Evolutionary conservation across 1,140 invertebrate genomes (phyloP).

Genomic region (Microplitis demolitor): DNA sequence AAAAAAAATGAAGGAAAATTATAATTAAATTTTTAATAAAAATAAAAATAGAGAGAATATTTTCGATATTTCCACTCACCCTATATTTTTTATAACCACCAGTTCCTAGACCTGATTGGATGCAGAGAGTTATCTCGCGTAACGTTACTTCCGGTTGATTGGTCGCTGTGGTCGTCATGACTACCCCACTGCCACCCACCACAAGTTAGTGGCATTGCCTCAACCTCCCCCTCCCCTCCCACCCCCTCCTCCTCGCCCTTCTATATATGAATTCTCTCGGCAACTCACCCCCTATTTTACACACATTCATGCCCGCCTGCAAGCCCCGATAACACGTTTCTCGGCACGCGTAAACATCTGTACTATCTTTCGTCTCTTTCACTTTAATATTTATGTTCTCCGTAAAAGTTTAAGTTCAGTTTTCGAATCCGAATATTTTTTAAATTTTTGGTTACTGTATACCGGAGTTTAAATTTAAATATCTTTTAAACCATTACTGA

Average conservation of each 20-base stretch:
- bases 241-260: conserved; percentile 21
- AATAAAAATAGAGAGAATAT: too few species aligned
- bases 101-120: conserved; percentile 55
- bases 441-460: too few species aligned
- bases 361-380: too few species aligned
- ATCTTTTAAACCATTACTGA: too few species aligned
- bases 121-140: conserved; percentile 63
- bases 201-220: conserved; percentile 25
- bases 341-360: conserved; percentile 26
- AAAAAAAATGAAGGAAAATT: not conserved
- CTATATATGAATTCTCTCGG: conserved; percentile 6
- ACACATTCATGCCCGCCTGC: conserved; percentile 24
- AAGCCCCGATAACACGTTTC: conserved; percentile 30
- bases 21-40: too few species aligned
- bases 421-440: too few species aligned
- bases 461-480: too few species aligned
- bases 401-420: too few species aligned
- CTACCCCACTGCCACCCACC: conserved; percentile 57
- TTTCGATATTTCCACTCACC: conserved; percentile 12
- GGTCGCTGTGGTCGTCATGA: conserved; percentile 62
- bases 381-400: too few species aligned
- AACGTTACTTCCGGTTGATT: conserved; percentile 63
- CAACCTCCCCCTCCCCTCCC: conserved; percentile 24
- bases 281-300: conserved; percentile 25
- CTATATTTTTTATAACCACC: conserved; percentile 50